Conservation (phyloP, 2,888 invertebrate species). For the Bombyx huttoni region DNA sequence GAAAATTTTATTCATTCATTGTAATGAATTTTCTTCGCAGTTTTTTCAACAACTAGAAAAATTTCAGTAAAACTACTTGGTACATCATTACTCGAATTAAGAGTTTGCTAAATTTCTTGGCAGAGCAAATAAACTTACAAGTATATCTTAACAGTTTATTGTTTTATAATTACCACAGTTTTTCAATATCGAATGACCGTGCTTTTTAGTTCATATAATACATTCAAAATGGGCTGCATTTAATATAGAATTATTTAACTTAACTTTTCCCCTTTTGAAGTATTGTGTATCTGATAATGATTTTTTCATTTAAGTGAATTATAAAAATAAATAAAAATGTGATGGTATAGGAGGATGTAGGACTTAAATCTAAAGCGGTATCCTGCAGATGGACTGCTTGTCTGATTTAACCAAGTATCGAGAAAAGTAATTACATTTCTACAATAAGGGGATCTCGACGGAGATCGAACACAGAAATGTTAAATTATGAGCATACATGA, state of each 20-base stretch:
- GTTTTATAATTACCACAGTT: constrained; percentile 21
- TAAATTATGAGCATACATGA: constrained; percentile 11
- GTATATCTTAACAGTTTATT: constrained; percentile 14
- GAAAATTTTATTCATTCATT: neutral
- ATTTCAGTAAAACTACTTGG: constrained; percentile 1
- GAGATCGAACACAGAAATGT: neutral
- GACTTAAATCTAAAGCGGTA: too few relatives aligned
- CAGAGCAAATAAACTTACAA: neutral
- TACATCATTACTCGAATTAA: neutral
- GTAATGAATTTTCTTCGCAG: constrained; percentile 2
- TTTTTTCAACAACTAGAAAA: neutral
- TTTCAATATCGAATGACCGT: constrained; percentile 28
- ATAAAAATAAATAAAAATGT: too few relatives aligned
- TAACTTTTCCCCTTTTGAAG: neutral
- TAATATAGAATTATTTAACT: constrained; percentile 21
- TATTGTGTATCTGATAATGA: neutral
- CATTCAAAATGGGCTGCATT: constrained; percentile 31
- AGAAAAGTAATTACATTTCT: too few relatives aligned
- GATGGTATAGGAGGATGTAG: too few relatives aligned
- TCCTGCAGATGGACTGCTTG: too few relatives aligned
- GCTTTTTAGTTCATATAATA: constrained; percentile 29
- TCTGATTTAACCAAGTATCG: too few relatives aligned
- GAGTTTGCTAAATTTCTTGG: constrained; percentile 6
- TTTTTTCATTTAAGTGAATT: too few relatives aligned
- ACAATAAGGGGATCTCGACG: too few relatives aligned